These are phyloP conservation scores for Galleria mellonella DNA, from an alignment of 1,140 invertebrate species.

Conservation along the genomic window DNA sequence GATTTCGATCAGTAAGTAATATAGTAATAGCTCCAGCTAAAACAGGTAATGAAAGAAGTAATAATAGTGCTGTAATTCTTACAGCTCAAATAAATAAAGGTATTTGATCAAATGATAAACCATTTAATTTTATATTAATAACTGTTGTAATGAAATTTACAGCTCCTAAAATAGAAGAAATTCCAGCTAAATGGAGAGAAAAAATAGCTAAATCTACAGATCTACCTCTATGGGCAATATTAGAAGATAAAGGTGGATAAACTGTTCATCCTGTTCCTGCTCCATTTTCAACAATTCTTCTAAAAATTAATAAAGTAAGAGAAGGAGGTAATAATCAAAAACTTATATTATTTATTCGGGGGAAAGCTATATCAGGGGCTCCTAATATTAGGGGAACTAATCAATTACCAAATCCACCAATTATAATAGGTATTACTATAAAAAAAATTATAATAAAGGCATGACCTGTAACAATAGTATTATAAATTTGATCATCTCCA, in stretches of 20 bases:
- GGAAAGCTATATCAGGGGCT: constrained; percentile 79
- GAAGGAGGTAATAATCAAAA: constrained; percentile 55
- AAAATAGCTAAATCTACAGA: constrained; percentile 82
- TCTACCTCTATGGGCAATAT: constrained; percentile 74
- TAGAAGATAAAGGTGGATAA: constrained; percentile 78
- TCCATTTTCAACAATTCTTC: constrained; percentile 76
- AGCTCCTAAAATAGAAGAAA: constrained; percentile 80
- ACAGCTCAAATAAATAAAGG: constrained; percentile 80
- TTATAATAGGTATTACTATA: constrained; percentile 85
- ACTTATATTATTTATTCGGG: no score
- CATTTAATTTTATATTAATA: constrained; percentile 74
- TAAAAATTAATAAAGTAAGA: constrained; percentile 75
- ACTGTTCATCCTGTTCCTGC: constrained; percentile 77
- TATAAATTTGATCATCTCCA: constrained; percentile 82
- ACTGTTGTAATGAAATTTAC: constrained; percentile 80
- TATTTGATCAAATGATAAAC: constrained; percentile 71
- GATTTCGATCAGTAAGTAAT: not conserved
- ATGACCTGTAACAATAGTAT: constrained; percentile 82
- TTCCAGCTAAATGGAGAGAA: constrained; percentile 79
- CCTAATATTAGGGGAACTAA: constrained; percentile 83
- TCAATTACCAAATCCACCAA: constrained; percentile 88
- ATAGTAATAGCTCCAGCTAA: constrained; percentile 76
- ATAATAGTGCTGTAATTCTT: constrained; percentile 79
- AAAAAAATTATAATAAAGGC: constrained; percentile 85
- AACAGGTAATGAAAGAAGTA: constrained; percentile 80